phyloP scores from a whole-genome alignment of 1,140 invertebrate species.

The Thaumetopoea pityocampa region DNA sequence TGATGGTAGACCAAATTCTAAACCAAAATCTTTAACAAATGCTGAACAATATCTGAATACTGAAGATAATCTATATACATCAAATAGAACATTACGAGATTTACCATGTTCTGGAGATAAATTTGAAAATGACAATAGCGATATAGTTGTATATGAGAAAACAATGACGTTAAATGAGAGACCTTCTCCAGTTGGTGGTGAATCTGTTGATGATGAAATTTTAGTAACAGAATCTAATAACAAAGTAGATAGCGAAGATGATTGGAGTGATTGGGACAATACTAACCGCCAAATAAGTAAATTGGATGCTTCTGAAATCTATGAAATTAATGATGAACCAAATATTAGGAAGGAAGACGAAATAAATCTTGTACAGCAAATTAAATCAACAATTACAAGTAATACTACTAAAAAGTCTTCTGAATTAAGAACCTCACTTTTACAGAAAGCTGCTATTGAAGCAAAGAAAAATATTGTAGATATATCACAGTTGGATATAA shows the following conservation, averaged over 20 bases:
- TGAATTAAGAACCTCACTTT: conserved; percentile 27
- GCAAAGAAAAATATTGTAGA: conserved; percentile 75
- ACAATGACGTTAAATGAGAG: conserved; percentile 79
- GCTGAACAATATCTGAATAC: neutral
- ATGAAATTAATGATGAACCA: too few relatives aligned
- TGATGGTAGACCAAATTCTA: conserved; percentile 83
- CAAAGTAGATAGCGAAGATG: conserved; percentile 52
- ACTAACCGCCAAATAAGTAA: conserved; percentile 35
- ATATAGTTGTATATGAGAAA: conserved; percentile 45
- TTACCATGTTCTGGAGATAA: conserved; percentile 47
- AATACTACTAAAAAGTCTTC: conserved; percentile 15
- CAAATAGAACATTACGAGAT: conserved; percentile 42
- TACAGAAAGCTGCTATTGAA: conserved; percentile 62
- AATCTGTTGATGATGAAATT: conserved; percentile 78
- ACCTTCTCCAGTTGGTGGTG: conserved; percentile 87
- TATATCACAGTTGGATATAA: conserved; percentile 85
- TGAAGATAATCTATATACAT: conserved; percentile 18
- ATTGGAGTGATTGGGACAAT: conserved; percentile 89
- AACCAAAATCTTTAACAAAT: conserved; percentile 25
- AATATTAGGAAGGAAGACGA: too few relatives aligned
- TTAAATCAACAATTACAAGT: neutral
- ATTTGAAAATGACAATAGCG: conserved; percentile 28
- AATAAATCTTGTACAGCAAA: too few relatives aligned
- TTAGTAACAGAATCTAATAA: conserved; percentile 39
- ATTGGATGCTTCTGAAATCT: neutral